Base-by-base conservation (phyloP, 2,888 invertebrate genomes). In the Sialis fuliginosa region DNA sequence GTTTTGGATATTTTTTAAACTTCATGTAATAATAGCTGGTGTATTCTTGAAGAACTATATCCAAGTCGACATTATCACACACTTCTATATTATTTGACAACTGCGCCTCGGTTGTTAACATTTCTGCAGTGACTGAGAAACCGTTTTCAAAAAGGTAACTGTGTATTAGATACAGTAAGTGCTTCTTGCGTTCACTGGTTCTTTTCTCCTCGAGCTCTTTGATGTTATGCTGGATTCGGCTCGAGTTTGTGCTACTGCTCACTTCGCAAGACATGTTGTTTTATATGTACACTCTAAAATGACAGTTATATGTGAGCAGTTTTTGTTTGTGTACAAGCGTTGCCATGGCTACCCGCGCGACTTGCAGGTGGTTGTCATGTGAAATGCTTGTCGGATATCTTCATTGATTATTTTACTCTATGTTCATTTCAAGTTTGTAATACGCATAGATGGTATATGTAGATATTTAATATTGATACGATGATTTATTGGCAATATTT, bases 51-150 rank as follows among this genome's bases (percentile, higher is more conserved):
- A 93, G 66, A 53, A 95, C 83, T 39, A 84, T 82, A 52, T 87
- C 85, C 58, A 95, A 67, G 62, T 92, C 91, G 48, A 95, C 77
- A 58, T 95, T 95, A 59, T 95, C 95, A 63, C 93, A 95, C 35
- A 92, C 71, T 57, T 76, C 71, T 58, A 77, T 79, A 49, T 79
- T 77, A 6, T 71, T 71, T 1, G 79, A 70, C 7, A 91, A 66
- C 39, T 75, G 77, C 0, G 88, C 85, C 63, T 93, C 93, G 13
- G 68, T 65, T 31, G 69, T 68, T 49, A 93, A 68, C 7, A 68
- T 60, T 45, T 80, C 75, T 0, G 81, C 81, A 0, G 82, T 68
- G 49, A 76, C 73, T 50, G 65, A 62, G 48, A 70, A 72, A 41
- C 82, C 79, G 56, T 79, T 75, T 54, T 81, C 80, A 54, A 68